phyloP scores from a whole-genome alignment of 2,888 invertebrate species.

The Parnassius glacialis region DNA sequence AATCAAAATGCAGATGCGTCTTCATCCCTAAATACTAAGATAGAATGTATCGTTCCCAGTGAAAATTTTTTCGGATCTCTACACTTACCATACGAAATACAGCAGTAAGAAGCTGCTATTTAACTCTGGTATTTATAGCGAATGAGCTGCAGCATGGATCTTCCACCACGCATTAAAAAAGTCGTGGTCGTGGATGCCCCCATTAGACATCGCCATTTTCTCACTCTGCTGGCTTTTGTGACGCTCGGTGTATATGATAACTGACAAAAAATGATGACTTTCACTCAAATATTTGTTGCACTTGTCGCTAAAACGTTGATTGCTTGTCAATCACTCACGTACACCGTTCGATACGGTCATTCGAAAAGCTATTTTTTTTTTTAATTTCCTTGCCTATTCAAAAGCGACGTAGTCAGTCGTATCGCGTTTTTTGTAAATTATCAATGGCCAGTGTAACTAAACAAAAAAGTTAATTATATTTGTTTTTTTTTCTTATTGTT shows the following conservation, averaged over 20 bases:
- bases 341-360: conserved; percentile 6
- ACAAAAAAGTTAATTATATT: conserved; percentile 3
- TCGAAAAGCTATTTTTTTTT: conserved; percentile 2
- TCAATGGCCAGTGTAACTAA: conserved; percentile 4
- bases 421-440: conserved; percentile 4
- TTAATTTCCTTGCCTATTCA: conserved; percentile 7
- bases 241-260: neutral
- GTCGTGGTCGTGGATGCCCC: too few relatives aligned
- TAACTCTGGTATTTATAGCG: too few relatives aligned
- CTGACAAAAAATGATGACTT: conserved; percentile 24
- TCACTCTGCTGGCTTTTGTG: too few relatives aligned
- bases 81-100: too few relatives aligned
- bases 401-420: neutral
- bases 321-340: conserved; percentile 7
- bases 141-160: too few relatives aligned
- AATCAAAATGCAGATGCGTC: too few relatives aligned
- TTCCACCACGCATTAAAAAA: too few relatives aligned
- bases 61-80: too few relatives aligned
- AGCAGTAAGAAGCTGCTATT: too few relatives aligned
- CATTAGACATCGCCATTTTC: too few relatives aligned
- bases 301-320: conserved; percentile 8
- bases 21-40: too few relatives aligned
- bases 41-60: too few relatives aligned
- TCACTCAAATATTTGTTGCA: conserved; percentile 24
- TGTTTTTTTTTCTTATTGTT: neutral